Evolutionary conservation across 2,888 invertebrate genomes (phyloP).

Genomic region (Ochropacha duplaris): DNA sequence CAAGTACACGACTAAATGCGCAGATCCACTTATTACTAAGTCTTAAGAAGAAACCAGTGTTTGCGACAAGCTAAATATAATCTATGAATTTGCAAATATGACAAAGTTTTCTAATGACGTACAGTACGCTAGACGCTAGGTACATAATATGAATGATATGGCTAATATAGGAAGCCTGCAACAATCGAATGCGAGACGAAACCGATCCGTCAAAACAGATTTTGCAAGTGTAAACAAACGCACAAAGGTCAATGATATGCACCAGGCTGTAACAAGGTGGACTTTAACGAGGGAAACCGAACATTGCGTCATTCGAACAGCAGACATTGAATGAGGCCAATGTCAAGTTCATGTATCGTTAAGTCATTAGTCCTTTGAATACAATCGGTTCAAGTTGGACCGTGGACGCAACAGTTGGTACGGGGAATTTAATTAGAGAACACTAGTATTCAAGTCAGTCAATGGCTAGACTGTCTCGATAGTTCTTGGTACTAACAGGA

Average conservation of each 20-base stretch:
- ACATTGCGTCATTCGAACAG: constrained; percentile 30
- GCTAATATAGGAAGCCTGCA: neutral
- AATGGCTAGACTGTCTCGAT: neutral
- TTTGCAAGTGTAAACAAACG: constrained; percentile 20
- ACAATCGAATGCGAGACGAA: neutral
- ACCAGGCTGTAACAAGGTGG: constrained; percentile 16
- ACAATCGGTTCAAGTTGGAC: constrained; percentile 9
- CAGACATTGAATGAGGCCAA: constrained; percentile 47
- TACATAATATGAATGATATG: neutral
- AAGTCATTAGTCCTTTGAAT: constrained; percentile 5
- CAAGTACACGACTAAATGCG: constrained; percentile 6
- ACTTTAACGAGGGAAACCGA: constrained; percentile 21
- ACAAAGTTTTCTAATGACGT: neutral
- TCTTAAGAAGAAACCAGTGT: neutral
- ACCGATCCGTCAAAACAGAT: constrained; percentile 6
- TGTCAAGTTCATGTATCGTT: constrained; percentile 35
- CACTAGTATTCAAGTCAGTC: neutral
- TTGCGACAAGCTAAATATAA: neutral
- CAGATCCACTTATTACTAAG: neutral
- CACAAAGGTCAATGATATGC: constrained; percentile 47
- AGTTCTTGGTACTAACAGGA: neutral
- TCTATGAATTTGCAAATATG: neutral
- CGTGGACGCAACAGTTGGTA: constrained; percentile 6
- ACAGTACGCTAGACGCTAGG: neutral
- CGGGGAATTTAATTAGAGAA: neutral